Percentiles rank a stretch among this genome's conserved stretches.
Evolutionary conservation across 2,113 vertebrate genomes (phyloP).

Genomic region (Peromyscus polionotus): DNA sequence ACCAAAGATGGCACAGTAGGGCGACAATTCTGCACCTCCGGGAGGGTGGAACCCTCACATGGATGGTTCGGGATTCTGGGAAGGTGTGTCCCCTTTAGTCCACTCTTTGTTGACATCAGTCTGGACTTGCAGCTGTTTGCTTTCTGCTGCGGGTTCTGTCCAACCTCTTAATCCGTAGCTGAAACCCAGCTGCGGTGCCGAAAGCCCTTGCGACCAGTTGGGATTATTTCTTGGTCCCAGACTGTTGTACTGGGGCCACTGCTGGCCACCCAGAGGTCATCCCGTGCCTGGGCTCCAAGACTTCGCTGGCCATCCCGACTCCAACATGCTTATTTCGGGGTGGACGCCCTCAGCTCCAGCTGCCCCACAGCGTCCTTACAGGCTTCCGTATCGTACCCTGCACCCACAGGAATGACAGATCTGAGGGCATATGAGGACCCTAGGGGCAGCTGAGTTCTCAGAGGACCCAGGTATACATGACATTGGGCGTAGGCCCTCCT

Average conservation of each 20-base stretch:
- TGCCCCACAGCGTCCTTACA: neutral
- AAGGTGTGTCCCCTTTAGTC: fast-evolving
- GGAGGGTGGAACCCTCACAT: neutral
- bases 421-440: neutral
- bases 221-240: fast-evolving
- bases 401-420: fast-evolving
- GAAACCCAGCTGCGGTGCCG: fast-evolving
- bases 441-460: neutral
- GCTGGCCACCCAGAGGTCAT: no score
- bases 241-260: neutral
- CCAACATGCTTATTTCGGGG: neutral
- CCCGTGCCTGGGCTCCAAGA: no score
- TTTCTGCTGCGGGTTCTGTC: fast-evolving
- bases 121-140: fast-evolving
- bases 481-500: fast-evolving
- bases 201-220: fast-evolving
- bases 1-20: fast-evolving
- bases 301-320: neutral
- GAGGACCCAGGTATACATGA: fast-evolving
- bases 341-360: fast-evolving
- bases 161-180: fast-evolving
- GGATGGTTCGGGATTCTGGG: fast-evolving
- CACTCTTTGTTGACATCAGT: fast-evolving
- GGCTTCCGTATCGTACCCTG: neutral
- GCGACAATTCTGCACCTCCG: neutral